Percentiles rank a stretch among this genome's conserved stretches.
phyloP scores from a whole-genome alignment of 2,888 invertebrate genomes.

The Acanthosepion pharaonis region DNA sequence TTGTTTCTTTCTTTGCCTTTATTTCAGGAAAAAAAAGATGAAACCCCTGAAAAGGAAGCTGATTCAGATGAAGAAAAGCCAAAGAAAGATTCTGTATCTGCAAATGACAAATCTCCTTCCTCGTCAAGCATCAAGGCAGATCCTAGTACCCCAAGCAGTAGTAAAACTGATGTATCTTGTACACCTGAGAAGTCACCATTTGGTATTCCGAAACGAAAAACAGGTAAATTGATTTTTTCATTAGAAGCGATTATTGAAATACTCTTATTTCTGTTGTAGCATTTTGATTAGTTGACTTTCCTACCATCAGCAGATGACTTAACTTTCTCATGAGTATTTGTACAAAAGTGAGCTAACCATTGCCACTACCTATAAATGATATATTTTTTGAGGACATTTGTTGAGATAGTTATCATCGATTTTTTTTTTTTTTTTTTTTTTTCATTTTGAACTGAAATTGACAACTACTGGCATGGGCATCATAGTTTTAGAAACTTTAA shows the following conservation, averaged over 20 bases:
- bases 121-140: constrained; percentile 2
- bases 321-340: too few relatives aligned
- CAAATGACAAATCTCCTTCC: neutral
- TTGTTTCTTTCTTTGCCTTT: neutral
- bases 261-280: neutral
- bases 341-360: too few relatives aligned
- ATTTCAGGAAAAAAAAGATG: neutral
- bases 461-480: too few relatives aligned
- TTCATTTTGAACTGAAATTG: too few relatives aligned
- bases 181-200: constrained; percentile 63
- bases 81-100: constrained; percentile 48
- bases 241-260: neutral
- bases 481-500: too few relatives aligned
- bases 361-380: too few relatives aligned
- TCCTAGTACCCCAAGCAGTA: constrained; percentile 36
- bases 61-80: neutral
- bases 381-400: too few relatives aligned
- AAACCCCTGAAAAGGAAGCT: neutral
- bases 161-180: constrained; percentile 24
- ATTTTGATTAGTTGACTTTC: neutral
- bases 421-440: too few relatives aligned
- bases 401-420: too few relatives aligned
- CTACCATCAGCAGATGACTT: neutral
- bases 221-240: constrained; percentile 55
- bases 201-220: constrained; percentile 61